Base-by-base conservation (phyloP, 2,888 invertebrate species). In the Gari tellinella region DNA sequence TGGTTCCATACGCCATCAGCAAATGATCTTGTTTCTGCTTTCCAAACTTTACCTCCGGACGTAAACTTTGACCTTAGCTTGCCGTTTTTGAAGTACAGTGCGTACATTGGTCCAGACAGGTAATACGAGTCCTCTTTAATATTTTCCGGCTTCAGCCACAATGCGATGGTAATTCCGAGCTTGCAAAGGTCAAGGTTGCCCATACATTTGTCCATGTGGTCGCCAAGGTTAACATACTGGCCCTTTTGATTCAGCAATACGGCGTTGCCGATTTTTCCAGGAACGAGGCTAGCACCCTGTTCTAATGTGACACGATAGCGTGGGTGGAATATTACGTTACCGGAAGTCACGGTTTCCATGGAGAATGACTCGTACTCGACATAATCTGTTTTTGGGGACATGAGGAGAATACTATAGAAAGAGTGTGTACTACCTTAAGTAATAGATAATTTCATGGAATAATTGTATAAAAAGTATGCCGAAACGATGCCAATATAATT, bases 361-460 rank as follows among this genome's bases (percentile, higher is more conserved):
- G 90, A 87, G 84, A 91, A 89, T 72, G 84, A 77, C 81, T 89
- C 85, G 78, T 88, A 86, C 38, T 85, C 85, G 76, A 88, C 84
- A 63, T 83, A 81, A 75, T 87, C 91, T 91, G 89, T 69, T 38
- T 15, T 25, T 73, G 69, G 75, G 55, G 74, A n/a, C 43, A 14
- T 3, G 43, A 43, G 31, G 31, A 31, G 31, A 31, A 31, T 4
- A 31, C n/a, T n/a, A n/a, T n/a, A n/a, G n/a, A n/a, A n/a, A n/a
- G n/a, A n/a, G n/a, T n/a, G n/a, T n/a, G n/a, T n/a, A n/a, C n/a
- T n/a, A n/a, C n/a, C n/a, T n/a, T n/a, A n/a, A n/a, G n/a, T n/a
- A n/a, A n/a, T n/a, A n/a, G n/a, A n/a, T n/a, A n/a, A n/a, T n/a
- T n/a, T n/a, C n/a, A n/a, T n/a, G n/a, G n/a, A n/a, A n/a, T n/a